Conservation (phyloP, 2,797 vertebrate genomes). For the Chrosomus eos region DNA sequence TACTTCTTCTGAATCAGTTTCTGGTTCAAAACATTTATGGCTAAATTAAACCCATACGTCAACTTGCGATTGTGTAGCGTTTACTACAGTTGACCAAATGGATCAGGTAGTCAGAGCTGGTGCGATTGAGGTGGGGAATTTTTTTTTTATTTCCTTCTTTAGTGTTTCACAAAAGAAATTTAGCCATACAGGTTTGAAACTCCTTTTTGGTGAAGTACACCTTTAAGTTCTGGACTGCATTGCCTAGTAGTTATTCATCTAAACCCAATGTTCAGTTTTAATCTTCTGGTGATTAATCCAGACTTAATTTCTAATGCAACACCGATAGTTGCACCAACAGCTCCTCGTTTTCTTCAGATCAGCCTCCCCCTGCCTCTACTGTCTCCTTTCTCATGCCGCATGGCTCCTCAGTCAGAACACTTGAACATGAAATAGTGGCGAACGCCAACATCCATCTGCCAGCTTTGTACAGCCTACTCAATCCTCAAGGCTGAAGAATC, state of each 20-base stretch:
- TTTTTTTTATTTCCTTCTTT: not conserved
- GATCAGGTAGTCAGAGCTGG: not conserved
- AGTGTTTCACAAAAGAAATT: not conserved
- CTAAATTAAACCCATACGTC: not conserved
- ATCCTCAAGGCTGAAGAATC: conserved; percentile 67
- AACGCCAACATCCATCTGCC: conserved; percentile 85
- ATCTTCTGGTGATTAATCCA: conserved; percentile 90
- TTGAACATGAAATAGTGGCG: conserved; percentile 83
- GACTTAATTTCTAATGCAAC: conserved; percentile 85
- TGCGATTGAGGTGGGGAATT: not conserved
- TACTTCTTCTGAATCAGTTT: not conserved
- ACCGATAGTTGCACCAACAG: conserved; percentile 71
- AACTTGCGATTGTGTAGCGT: not conserved
- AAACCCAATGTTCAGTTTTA: conserved; percentile 87
- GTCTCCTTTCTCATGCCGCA: conserved; percentile 39
- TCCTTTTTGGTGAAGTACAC: not conserved
- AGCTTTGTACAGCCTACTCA: conserved; percentile 68
- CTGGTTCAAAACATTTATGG: not conserved
- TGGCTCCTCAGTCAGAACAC: conserved; percentile 67
- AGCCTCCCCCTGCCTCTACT: conserved; percentile 14
- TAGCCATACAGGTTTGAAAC: not conserved
- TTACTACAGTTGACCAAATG: not conserved
- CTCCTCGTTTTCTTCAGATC: conserved; percentile 36
- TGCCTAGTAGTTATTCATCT: conserved; percentile 83
- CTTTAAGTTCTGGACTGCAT: not conserved